These are phyloP conservation scores for Prunella fulvescens DNA, from an alignment of 2,113 vertebrate genomes.

Conservation along the genomic window DNA sequence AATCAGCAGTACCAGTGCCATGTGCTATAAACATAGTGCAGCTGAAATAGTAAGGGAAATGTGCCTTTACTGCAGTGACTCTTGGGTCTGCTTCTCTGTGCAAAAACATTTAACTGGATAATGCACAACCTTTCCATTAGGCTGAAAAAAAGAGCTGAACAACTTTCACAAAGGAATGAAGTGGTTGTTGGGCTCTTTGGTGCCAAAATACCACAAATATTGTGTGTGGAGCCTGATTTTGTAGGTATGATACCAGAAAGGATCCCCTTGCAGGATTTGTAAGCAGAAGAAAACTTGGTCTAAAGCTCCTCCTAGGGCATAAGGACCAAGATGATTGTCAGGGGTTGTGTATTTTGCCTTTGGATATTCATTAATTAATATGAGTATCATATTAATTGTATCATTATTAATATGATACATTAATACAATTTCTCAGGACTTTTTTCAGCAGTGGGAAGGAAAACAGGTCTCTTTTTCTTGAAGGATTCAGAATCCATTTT, in stretches of 20 bases:
- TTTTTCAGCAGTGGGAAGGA: background rate
- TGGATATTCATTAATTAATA: too few species aligned
- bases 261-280: background rate
- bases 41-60: background rate
- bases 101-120: background rate
- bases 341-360: background rate
- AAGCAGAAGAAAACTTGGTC: background rate
- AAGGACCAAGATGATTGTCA: background rate
- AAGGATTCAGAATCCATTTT: background rate
- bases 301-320: background rate
- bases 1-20: background rate
- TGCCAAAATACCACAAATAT: background rate
- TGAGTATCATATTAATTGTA: too few species aligned
- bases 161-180: background rate
- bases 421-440: too few species aligned
- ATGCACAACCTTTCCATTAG: background rate
- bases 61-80: background rate
- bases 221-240: background rate
- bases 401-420: too few species aligned
- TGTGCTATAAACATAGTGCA: accelerated
- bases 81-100: background rate
- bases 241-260: background rate
- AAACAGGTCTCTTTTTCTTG: background rate
- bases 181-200: background rate
- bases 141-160: background rate